Base-by-base conservation (phyloP, 1,140 invertebrate genomes). In the Plutomurus gul region DNA sequence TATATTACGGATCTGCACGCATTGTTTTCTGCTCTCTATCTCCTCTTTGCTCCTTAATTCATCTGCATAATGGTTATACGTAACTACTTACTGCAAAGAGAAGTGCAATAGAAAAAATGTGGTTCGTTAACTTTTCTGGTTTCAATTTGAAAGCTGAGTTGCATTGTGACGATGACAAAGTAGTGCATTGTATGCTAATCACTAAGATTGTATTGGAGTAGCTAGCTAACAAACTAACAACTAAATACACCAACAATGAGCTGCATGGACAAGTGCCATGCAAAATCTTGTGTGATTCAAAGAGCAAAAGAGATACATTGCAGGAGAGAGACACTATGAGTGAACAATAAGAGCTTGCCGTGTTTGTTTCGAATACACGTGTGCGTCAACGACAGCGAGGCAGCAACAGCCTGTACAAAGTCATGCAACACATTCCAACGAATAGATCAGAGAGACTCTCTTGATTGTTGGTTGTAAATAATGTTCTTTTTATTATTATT, bases 81-180 rank as follows among this genome's bases (percentile, higher is more conserved):
- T n/a, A n/a, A n/a, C n/a, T 47, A 16, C 20, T 47, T 18, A 18
- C 43, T 16, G 7, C 13, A 46, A 11, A 46, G 16, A 46, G 47
- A 51, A 22, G 20, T 25, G 25, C 18, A n/a, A 25, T 22, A 18
- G 20, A 10, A 51, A 51, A 13, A 47, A 7, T 47, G 46, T 47
- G 20, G 46, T 20, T 47, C 11, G 20, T 22, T 6, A 51, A 51
- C 18, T 51, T 51, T 51, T 51, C 47, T 22, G 47, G 25, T 51
- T 51, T 51, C n/a, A 51, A 51, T 51, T 51, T 51, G 47, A 51
- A 51, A 51, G 47, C 47, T 51, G 47, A 7, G 20, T 51, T 51
- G 47, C 47, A 51, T 51, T 51, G 47, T 51, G 47, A 51, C 47
- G 47, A 22, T 51, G 47, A 51, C 47, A 51, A 8, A 22, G 47